These are phyloP conservation scores for Gouania willdenowi DNA, from an alignment of 2,797 vertebrate species.

Conservation along the genomic window DNA sequence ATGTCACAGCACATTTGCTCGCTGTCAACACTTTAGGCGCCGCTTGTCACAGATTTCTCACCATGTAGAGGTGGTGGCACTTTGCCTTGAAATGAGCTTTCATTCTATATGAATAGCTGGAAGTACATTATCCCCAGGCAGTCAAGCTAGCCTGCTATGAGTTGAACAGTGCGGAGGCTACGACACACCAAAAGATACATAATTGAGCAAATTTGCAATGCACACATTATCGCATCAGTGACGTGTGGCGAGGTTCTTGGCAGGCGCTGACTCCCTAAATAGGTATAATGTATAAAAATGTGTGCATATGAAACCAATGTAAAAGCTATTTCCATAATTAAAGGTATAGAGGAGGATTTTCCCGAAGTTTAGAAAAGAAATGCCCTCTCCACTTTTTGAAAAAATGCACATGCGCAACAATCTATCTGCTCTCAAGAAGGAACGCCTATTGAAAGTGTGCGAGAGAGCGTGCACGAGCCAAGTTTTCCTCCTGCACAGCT, in stretches of 20 bases:
- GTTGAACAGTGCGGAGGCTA: slow-evolving; percentile 4
- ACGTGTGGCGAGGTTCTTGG: too few relatives aligned
- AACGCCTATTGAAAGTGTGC: too few relatives aligned
- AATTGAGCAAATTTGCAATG: slow-evolving; percentile 9
- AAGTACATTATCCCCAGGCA: slow-evolving; percentile 18
- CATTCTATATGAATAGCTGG: slow-evolving; percentile 16
- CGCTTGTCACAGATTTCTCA: slow-evolving; percentile 15
- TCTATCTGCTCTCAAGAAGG: too few relatives aligned
- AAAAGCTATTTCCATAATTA: too few relatives aligned
- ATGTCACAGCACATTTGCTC: slow-evolving; percentile 25
- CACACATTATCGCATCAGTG: slow-evolving; percentile 7
- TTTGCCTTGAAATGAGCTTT: slow-evolving; percentile 23
- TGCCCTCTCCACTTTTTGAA: too few relatives aligned
- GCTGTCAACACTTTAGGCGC: slow-evolving; percentile 20
- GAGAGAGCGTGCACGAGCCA: too few relatives aligned
- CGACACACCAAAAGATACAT: slow-evolving; percentile 26
- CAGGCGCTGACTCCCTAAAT: too few relatives aligned
- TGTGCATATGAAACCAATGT: not conserved
- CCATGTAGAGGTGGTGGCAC: slow-evolving; percentile 18
- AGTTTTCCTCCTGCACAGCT: too few relatives aligned
- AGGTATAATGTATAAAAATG: not conserved
- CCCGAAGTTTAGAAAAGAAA: too few relatives aligned
- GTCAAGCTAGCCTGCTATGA: slow-evolving; percentile 1
- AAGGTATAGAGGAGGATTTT: too few relatives aligned
- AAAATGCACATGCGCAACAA: too few relatives aligned